Evolutionary conservation across 1,140 invertebrate genomes (phyloP), one percentile per base, ranked within the genome.

Genomic region (Coptotermes formosanus): DNA sequence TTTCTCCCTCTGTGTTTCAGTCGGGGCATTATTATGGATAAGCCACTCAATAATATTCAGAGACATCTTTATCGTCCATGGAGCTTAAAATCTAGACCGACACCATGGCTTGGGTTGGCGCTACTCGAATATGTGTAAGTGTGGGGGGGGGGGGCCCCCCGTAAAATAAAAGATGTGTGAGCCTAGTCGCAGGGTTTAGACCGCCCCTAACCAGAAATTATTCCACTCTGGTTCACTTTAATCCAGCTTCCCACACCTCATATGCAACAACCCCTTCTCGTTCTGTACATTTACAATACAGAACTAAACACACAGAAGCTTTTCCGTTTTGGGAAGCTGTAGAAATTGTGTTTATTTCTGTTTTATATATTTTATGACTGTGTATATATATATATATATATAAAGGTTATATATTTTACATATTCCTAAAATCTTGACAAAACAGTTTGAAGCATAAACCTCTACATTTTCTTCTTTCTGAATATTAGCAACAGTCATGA

Each of bases 1-100:
- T 75, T 16, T 16, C 64, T 75, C 64, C 25, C n/a, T 64, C 11
- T n/a, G 9, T 83, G 44, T 45, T 45, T 38, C n/a, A 64, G 48
- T 45, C 6, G 19, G 43, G 23, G 48, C 83, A 16, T 84, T 84
- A 84, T 84, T 84, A 84, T 64, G 83, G 83, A 84, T 84, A 84
- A 84, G 83, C 48, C 83, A 84, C 83, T 84, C 83, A 84, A 84
- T 84, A 84, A 84, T 84, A 64, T 84, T 64, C 83, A 64, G 45
- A 59, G 83, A 84, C 83, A 84, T 55, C 83, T 84, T 84, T 84
- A 84, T 84, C 48, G 83, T 64, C 83, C 45, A 8, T 38, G 48
- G 16, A 84, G 83, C 83, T 84, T 84, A 84, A 84, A 84, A 84
- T n/a, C 64, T n/a, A 75, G 64, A 30, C 64, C 25, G n/a, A 55